Percentiles rank a stretch among this genome's conserved stretches.
phyloP scores from a whole-genome alignment of 2,888 invertebrate genomes.

The Horisme vitalbata region DNA sequence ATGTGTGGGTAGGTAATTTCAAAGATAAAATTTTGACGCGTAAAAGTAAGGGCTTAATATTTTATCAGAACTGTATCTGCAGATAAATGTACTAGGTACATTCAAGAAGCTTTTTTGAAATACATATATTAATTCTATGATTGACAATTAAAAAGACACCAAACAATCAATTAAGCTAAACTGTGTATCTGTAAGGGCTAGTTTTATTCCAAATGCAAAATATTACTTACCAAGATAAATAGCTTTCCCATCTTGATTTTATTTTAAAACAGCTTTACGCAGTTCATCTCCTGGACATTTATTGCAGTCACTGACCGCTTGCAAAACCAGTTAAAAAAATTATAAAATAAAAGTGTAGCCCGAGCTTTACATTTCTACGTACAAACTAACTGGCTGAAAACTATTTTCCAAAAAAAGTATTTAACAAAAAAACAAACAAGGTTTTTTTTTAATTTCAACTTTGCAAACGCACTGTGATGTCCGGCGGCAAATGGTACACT shows the following conservation, averaged over 20 bases:
- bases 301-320: constrained; percentile 47
- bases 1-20: too few species aligned
- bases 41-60: too few species aligned
- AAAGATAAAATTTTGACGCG: too few species aligned
- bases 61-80: too few species aligned
- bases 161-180: too few species aligned
- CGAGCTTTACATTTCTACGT: constrained; percentile 16
- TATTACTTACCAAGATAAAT: constrained; percentile 40
- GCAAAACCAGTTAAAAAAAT: constrained; percentile 46
- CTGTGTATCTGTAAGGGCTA: too few species aligned
- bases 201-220: neutral
- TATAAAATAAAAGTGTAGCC: constrained; percentile 6
- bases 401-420: neutral
- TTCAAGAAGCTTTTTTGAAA: too few species aligned
- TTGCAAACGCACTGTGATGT: constrained; percentile 43
- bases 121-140: too few species aligned
- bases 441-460: constrained; percentile 32
- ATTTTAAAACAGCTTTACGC: constrained; percentile 39
- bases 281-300: constrained; percentile 53
- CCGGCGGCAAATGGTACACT: constrained; percentile 59
- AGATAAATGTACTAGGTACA: too few species aligned
- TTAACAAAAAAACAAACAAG: neutral
- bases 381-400: constrained; percentile 11
- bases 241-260: constrained; percentile 38
- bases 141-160: too few species aligned